Evolutionary conservation across 2,113 vertebrate genomes (phyloP).

Genomic region (Penelope pileata): DNA sequence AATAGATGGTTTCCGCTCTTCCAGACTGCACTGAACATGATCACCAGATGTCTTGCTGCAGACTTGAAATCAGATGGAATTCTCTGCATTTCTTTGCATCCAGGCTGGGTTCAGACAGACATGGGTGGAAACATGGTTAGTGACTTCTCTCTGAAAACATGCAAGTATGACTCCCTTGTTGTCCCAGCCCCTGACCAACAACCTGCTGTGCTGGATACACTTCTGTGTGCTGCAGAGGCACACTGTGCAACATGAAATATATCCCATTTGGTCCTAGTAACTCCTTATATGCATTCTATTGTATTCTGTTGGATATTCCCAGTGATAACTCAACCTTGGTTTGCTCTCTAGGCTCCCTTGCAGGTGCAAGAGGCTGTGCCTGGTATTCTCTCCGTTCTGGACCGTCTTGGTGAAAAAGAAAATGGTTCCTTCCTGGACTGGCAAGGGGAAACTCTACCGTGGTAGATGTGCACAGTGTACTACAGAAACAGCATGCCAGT

Average conservation of each 20-base stretch:
- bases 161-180: not conserved
- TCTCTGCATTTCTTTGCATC: constrained; percentile 75
- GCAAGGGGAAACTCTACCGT: constrained; percentile 35
- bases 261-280: not conserved
- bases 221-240: not conserved
- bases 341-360: constrained; percentile 46
- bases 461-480: not conserved
- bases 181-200: not conserved
- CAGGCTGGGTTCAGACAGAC: constrained; percentile 80
- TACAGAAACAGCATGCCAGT: not conserved
- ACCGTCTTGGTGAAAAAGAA: constrained; percentile 49
- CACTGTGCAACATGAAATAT: not conserved
- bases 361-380: constrained; percentile 51
- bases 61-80: constrained; percentile 75
- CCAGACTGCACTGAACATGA: constrained; percentile 79
- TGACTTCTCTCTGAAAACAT: not conserved
- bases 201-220: not conserved
- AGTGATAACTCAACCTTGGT: not conserved
- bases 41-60: constrained; percentile 73
- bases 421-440: constrained; percentile 55
- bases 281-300: not conserved
- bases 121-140: constrained; percentile 74
- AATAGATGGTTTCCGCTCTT: not conserved
- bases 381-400: constrained; percentile 31
- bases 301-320: not conserved